Evolutionary conservation across 1,140 invertebrate genomes (phyloP).

Genomic region (Diabrotica undecimpunctata): DNA sequence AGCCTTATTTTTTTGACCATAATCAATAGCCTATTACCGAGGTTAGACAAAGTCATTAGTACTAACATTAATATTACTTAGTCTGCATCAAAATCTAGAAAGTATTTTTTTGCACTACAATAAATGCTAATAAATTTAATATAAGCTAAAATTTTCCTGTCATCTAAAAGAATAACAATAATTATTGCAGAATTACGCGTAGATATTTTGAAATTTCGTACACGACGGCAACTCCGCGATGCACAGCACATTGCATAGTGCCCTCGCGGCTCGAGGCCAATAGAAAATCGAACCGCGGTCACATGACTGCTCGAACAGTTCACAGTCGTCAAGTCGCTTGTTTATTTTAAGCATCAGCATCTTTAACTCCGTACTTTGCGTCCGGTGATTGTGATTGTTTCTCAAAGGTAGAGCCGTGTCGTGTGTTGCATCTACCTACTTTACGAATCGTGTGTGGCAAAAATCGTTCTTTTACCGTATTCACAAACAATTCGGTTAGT

Average conservation of each 20-base stretch:
- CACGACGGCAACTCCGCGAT: conserved; percentile 11
- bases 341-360: conserved; percentile 37
- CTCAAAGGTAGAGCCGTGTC: conserved; percentile 4
- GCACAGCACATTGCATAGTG: conserved; percentile 8
- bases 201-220: too few species aligned
- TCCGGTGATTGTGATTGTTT: conserved; percentile 13
- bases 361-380: conserved; percentile 22
- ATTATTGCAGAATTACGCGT: too few species aligned
- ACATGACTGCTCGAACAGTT: conserved; percentile 26
- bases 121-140: too few species aligned
- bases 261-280: conserved; percentile 13
- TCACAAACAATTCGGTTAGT: not conserved
- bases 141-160: too few species aligned
- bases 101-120: too few species aligned
- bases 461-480: too few species aligned
- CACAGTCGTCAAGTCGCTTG: conserved; percentile 25
- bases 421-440: not conserved
- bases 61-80: too few species aligned
- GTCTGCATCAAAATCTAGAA: too few species aligned
- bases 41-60: too few species aligned
- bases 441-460: not conserved
- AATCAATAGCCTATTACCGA: too few species aligned
- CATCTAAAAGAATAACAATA: too few species aligned
- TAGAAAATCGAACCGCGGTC: conserved; percentile 13
- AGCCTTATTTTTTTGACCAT: too few species aligned